phyloP scores from a whole-genome alignment of 2,113 vertebrate genomes.

The Carassius gibelio region DNA sequence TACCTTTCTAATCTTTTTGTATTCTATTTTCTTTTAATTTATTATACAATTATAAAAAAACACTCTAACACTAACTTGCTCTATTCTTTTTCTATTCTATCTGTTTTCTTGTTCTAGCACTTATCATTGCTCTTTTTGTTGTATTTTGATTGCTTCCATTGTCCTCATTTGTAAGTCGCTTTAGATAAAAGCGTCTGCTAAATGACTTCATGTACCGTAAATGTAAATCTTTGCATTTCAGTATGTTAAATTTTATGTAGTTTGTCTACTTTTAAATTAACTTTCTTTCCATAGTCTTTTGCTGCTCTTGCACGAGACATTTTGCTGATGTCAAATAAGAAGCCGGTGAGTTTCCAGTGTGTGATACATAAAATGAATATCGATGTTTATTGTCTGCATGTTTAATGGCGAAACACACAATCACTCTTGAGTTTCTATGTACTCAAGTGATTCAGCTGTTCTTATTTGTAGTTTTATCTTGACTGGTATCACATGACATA shows the following conservation, averaged over 20 bases:
- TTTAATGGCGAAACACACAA: neutral
- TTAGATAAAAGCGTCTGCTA: neutral
- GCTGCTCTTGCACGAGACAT: constrained; percentile 85
- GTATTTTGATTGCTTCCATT: too few species aligned
- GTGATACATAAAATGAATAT: neutral
- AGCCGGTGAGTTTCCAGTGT: constrained; percentile 74
- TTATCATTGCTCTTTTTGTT: too few species aligned
- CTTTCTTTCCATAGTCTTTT: constrained; percentile 78
- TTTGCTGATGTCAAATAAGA: constrained; percentile 82
- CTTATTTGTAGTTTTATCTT: neutral
- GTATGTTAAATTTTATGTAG: neutral
- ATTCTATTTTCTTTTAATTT: too few species aligned
- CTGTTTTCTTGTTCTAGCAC: too few species aligned
- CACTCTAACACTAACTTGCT: too few species aligned
- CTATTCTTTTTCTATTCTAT: too few species aligned
- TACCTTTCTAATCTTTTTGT: too few species aligned
- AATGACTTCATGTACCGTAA: too few species aligned
- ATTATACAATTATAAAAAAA: too few species aligned
- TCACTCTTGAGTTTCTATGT: neutral
- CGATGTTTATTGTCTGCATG: neutral
- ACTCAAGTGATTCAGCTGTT: neutral
- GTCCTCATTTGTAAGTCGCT: too few species aligned
- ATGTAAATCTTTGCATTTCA: neutral
- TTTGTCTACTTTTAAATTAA: neutral
- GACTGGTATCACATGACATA: too few species aligned